These are phyloP conservation scores for Coregonus sp. DNA, from an alignment of 2,797 vertebrate genomes.

Conservation along the genomic window DNA sequence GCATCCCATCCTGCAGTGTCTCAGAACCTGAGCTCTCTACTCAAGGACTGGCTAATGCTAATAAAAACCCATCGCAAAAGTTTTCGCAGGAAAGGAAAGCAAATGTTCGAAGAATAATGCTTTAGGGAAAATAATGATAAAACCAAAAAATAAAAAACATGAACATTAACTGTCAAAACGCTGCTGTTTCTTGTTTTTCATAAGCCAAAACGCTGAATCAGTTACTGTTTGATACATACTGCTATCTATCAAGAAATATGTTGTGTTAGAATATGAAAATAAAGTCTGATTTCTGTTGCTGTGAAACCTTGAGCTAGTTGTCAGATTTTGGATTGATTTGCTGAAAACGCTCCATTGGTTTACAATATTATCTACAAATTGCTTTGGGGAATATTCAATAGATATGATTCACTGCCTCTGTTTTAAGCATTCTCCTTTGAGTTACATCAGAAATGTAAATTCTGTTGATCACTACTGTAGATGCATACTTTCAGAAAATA, in stretches of 20 bases:
- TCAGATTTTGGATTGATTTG: conserved; percentile 11
- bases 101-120: conserved; percentile 22
- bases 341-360: background rate
- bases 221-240: conserved; percentile 5
- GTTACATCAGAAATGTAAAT: background rate
- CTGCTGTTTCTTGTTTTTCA: conserved; percentile 43
- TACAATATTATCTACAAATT: background rate
- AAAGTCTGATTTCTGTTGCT: conserved; percentile 1
- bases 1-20: conserved; percentile 50
- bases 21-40: conserved; percentile 70
- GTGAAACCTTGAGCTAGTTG: background rate
- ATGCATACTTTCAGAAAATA: background rate
- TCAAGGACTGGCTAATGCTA: conserved; percentile 82
- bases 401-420: background rate
- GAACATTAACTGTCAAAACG: conserved; percentile 35
- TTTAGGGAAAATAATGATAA: conserved; percentile 55
- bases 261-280: conserved; percentile 3
- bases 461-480: background rate
- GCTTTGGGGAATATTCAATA: background rate
- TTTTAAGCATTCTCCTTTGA: background rate
- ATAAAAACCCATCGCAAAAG: conserved; percentile 82
- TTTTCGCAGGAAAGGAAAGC: conserved; percentile 80
- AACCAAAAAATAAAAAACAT: conserved; percentile 45
- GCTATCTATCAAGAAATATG: background rate
- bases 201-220: background rate